These are phyloP conservation scores for Spilosoma lubricipeda DNA, from an alignment of 2,888 invertebrate species.

Conservation along the genomic window DNA sequence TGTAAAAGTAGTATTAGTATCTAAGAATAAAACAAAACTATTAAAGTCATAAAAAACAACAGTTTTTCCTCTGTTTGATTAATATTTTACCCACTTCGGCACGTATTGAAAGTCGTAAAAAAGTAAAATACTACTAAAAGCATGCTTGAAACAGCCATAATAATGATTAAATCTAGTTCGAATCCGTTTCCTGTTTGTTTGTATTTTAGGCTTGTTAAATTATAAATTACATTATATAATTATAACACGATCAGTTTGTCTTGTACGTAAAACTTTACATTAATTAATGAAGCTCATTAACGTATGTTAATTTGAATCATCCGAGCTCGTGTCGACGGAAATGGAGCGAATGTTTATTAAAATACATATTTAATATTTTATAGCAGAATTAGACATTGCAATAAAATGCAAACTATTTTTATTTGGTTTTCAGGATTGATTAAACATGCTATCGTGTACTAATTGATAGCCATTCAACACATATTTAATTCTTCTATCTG, in stretches of 20 bases:
- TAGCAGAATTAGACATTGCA: background rate
- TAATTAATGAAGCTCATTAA: constrained; percentile 27
- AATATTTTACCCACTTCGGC: background rate
- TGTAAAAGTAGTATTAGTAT: background rate
- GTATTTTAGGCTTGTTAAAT: constrained; percentile 27
- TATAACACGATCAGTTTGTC: constrained; percentile 30
- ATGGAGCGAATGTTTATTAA: constrained; percentile 20
- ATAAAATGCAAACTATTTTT: background rate
- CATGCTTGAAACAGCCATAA: constrained; percentile 16
- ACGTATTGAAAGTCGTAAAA: constrained; percentile 6
- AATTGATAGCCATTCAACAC: background rate
- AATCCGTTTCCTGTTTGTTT: constrained; percentile 48
- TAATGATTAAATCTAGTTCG: constrained; percentile 35
- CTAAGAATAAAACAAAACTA: background rate
- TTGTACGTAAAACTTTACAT: constrained; percentile 21
- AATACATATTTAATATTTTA: constrained; percentile 4
- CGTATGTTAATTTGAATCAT: constrained; percentile 33
- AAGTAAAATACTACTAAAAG: constrained; percentile 29
- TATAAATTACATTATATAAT: constrained; percentile 33
- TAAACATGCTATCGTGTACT: background rate
- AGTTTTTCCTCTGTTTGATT: background rate
- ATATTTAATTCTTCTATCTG: too few relatives aligned
- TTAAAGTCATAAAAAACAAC: background rate
- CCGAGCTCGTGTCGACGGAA: constrained; percentile 11
- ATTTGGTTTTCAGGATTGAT: background rate